Evolutionary conservation across 2,113 vertebrate genomes (phyloP), one percentile per base, ranked within the genome.

Genomic region (Phylloscopus whistleri): DNA sequence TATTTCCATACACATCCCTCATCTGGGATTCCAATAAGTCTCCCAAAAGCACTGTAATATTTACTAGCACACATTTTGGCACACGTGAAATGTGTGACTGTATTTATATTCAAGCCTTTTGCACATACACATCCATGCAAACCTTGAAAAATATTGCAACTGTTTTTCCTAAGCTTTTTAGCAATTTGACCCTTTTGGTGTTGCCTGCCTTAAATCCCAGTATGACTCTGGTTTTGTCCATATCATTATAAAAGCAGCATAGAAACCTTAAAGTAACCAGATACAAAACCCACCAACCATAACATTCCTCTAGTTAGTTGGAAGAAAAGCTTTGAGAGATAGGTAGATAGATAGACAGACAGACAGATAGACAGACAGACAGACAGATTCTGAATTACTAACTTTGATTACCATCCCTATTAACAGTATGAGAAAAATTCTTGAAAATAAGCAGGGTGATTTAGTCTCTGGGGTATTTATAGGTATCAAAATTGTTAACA

Each of bases 31-130:
- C 90, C 59, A 91, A 27, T 27, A 76, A 79, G 11, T 10, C 66
- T 95, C 91, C 93, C 87, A 69, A 95, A 97, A 95, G 91, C 70
- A 76, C 46, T 76, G 70, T 93, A 96, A 89, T 69, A 90, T 87
- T 95, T 95, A 95, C 70, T 83, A 95, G 78, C 31, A 62, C 51
- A 73, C n/a, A 76, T 93, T 96, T 83, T 95, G 87, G 84, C 84
- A 85, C 62, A 46, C 8, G 0, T 43, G 3, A 91, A 85, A 87
- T 10, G 67, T 55, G 53, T 79, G 75, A 69, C 10, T 56, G 31
- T 46, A 89, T 95, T 91, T 97, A 76, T 93, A 80, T 60, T 93
- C 93, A 33, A 77, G 64, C 30, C n/a, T 93, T 91, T 89, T 89
- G 46, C 70, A 49, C 30, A 52, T 13, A 85, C 59, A 51, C 2